Evolutionary conservation across 2,797 vertebrate species (phyloP), one percentile per base, ranked within the genome.

Genomic region (Moxostoma hubbsi): DNA sequence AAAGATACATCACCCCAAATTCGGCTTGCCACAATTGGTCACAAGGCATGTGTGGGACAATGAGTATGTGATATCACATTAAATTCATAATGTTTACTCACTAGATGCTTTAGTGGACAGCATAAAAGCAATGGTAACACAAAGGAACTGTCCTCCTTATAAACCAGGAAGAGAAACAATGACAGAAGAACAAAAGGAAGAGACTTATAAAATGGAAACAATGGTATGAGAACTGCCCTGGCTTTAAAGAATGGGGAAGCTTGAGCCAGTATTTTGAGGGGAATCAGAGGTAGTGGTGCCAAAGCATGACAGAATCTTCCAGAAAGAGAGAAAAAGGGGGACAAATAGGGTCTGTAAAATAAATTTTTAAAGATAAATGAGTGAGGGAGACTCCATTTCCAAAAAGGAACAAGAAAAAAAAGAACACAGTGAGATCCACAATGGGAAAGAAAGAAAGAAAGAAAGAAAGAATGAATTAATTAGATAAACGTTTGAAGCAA

Each of bases 151-250:
- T 80, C 77, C 46, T 24, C 12, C 16, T 79, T 65, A 79, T 66
- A 70, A 80, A 49, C 53, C 66, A 62, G 76, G 49, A 71, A 13
- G 67, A 66, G 59, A 16, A 57, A 55, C 72, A 49, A 47, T 79
- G 83, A 81, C 79, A 81, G 10, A 63, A 57, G 47, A 79, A 83
- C 76, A 83, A 79, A 69, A 54, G 59, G 24, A 69, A 24, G 8
- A 63, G 55, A 75, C 24, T 9, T 64, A 74, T 53, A 64, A 59
- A 46, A 65, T 46, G 71, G 75, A 73, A 73, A 77, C 74, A 73
- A 63, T 73, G 49, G 62, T 18, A 65, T 54, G 58, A 71, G 77
- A 82, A 77, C 74, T 71, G 67, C 16, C 49, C 67, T 66, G 6
- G n/a, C 74, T 53, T 64, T 69, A 75, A 58, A 46, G 65, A 69